Evolutionary conservation across 2,888 invertebrate species (phyloP), one percentile per base, ranked within the genome.

Genomic region (Mesorhabditis spiculigera): DNA sequence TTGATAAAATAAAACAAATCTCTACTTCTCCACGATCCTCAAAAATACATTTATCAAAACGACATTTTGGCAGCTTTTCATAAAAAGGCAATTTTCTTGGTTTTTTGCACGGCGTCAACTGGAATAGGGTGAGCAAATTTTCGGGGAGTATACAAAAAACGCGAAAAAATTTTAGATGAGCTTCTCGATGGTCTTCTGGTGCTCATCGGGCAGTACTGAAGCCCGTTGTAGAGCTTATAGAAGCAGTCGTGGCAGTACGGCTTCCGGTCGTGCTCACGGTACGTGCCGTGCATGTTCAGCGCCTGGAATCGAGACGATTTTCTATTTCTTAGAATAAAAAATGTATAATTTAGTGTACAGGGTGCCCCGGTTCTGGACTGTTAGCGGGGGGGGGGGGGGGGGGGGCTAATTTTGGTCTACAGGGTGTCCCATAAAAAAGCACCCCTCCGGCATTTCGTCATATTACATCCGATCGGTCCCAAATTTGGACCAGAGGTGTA

Each of bases 211-310:
- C 78, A 74, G 70, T 83, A 83, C 63, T 79, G 79, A n/a, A 83
- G 76, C 28, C 83, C 83, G 68, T 83, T 83, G 73, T 82, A 98
- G 61, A 98, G 90, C 86, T 96, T 96, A 78, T 96, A 95, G 87
- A 97, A 98, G 89, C 98, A 98, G 74, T 91, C 90, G 87, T 98
- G 97, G 87, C 98, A 98, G 88, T 98, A 98, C 0, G 98, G 97
- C 87, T 97, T 96, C 85, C 95, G 94, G 86, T 95, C 95, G 87
- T 97, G 96, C 87, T 98, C 98, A 0, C 83, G 76, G 75, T 80
- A 84, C 5, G 86, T 85, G 44, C 86, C 86, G 63, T 84, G 82
- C 73, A 82, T 75, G 72, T 85, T 86, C 62, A 85, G 71, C 6
- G 85, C 82, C 73, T 77, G 68, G 43, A 1, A n/a, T 28, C 3